Percentiles rank a stretch among this genome's conserved stretches.
phyloP scores from a whole-genome alignment of 2,797 vertebrate genomes.

The Eidolon dupreanum region DNA sequence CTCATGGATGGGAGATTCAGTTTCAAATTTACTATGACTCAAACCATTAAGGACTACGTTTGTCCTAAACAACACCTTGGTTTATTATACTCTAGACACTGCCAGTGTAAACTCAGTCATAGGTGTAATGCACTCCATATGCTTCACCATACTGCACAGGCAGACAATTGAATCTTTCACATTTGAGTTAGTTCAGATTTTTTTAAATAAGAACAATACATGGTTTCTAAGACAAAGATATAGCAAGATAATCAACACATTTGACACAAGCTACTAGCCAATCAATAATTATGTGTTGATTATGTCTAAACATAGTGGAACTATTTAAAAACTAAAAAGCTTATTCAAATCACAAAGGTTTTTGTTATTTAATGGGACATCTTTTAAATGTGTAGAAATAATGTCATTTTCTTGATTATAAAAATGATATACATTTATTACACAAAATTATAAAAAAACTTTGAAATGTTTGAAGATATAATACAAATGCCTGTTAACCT shows the following conservation, averaged over 20 bases:
- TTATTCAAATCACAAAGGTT: not conserved
- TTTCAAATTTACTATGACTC: constrained; percentile 66
- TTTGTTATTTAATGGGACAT: not conserved
- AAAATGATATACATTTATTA: not conserved
- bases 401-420: not conserved
- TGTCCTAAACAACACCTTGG: constrained; percentile 48
- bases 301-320: not conserved
- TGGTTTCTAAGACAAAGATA: not conserved
- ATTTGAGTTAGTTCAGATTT: not conserved
- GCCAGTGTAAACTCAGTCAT: not conserved
- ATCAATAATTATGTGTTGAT: not conserved
- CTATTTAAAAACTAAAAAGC: not conserved
- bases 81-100: not conserved
- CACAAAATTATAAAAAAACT: not conserved
- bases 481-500: not conserved
- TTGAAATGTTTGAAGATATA: not conserved
- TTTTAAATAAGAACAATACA: not conserved
- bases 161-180: constrained; percentile 36
- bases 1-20: constrained; percentile 21
- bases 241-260: not conserved
- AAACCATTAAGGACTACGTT: constrained; percentile 28
- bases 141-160: not conserved
- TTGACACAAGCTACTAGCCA: not conserved
- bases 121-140: not conserved
- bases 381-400: not conserved